A percentile compares a stretch with the other conserved stretches of the same genome.
Evolutionary conservation across 2,113 vertebrate genomes (phyloP).

Genomic region (Nycticebus coucang): DNA sequence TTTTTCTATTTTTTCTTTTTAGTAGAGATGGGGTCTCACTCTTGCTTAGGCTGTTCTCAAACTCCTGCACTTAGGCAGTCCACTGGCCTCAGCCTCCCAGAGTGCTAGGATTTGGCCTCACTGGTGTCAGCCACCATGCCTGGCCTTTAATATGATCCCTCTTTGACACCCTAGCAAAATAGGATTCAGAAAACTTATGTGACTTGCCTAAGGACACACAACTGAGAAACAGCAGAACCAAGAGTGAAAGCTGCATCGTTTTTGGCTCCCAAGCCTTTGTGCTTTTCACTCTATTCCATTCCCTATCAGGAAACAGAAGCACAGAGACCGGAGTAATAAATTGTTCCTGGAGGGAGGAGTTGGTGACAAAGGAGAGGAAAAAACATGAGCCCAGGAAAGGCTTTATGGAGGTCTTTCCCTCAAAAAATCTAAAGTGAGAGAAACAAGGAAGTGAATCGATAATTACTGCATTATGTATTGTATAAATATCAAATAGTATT

Average conservation of each 20-base stretch:
- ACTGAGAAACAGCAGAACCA: neutral
- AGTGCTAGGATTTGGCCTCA: no score
- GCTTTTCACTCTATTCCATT: neutral
- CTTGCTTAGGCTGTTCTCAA: no score
- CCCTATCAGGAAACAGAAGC: neutral
- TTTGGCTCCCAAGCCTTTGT: neutral
- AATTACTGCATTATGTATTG: no score
- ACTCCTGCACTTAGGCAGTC: no score
- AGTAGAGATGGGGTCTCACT: no score
- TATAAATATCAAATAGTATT: neutral
- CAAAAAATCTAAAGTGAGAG: neutral
- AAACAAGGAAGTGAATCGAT: neutral
- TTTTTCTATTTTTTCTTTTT: no score
- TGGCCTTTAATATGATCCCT: neutral
- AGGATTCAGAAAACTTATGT: neutral
- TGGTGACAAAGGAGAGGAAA: neutral
- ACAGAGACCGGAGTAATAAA: neutral
- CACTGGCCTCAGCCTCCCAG: no score
- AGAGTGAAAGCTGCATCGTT: neutral
- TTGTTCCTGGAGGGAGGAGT: neutral
- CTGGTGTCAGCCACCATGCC: no score
- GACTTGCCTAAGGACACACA: neutral
- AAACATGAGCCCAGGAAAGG: neutral
- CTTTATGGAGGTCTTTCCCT: neutral
- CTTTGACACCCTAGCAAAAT: neutral